Conservation (phyloP, 2,888 invertebrate genomes). For the Agonopterix alstromeriana region DNA sequence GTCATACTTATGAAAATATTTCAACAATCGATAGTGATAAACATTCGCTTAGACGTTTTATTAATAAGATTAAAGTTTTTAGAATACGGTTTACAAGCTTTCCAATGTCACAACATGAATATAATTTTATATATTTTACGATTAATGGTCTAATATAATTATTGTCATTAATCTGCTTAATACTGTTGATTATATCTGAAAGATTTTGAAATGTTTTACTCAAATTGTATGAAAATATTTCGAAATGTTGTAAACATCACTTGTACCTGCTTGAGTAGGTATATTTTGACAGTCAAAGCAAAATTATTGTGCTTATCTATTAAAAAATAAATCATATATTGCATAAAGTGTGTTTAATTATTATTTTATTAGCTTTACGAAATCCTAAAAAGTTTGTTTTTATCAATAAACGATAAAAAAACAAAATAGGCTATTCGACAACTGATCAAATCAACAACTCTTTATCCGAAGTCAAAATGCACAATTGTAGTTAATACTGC, state of each 20-base stretch:
- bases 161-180: not conserved
- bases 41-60: too few relatives aligned
- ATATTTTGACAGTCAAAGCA: constrained; percentile 75
- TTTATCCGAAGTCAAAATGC: too few relatives aligned
- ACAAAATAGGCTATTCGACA: too few relatives aligned
- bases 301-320: constrained; percentile 74
- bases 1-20: too few relatives aligned
- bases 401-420: too few relatives aligned
- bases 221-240: constrained; percentile 30
- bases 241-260: constrained; percentile 70
- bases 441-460: too few relatives aligned
- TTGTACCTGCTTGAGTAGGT: constrained; percentile 74
- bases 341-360: constrained; percentile 41
- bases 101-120: constrained; percentile 39
- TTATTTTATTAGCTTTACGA: constrained; percentile 11
- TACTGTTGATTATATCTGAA: constrained; percentile 5
- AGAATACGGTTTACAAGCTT: not conserved
- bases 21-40: too few relatives aligned
- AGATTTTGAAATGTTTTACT: constrained; percentile 6
- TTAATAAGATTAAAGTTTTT: too few relatives aligned
- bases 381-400: too few relatives aligned
- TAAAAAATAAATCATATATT: constrained; percentile 73
- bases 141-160: constrained; percentile 2
- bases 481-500: too few relatives aligned
- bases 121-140: constrained; percentile 1